phyloP scores from a whole-genome alignment of 1,140 invertebrate genomes.

The Orchestia grillus region DNA sequence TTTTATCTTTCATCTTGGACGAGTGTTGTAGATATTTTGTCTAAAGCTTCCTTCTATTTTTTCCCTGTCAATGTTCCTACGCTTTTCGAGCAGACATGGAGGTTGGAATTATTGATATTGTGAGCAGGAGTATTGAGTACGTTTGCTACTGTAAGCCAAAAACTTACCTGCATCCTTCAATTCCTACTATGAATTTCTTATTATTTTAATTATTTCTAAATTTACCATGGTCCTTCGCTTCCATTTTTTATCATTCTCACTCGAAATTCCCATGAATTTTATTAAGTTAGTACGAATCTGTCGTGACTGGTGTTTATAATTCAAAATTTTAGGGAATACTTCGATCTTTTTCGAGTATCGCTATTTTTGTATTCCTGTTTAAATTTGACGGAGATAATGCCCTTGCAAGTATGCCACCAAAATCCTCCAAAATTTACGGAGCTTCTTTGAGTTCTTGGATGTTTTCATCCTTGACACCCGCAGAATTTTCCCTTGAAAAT shows the following conservation, averaged over 20 bases:
- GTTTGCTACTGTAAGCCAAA: not conserved
- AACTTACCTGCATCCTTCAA: no score
- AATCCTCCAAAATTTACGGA: not conserved
- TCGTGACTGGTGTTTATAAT: no score
- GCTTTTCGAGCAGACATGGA: not conserved
- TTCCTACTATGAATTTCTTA: no score
- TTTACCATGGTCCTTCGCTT: no score
- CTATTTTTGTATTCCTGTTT: no score
- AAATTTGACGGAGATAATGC: not conserved
- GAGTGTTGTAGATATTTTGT: not conserved
- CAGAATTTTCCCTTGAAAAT: not conserved
- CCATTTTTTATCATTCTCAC: no score
- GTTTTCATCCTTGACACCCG: not conserved
- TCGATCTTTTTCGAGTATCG: not conserved
- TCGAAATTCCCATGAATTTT: no score
- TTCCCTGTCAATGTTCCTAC: not conserved
- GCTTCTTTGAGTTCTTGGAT: not conserved
- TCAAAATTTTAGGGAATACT: not conserved
- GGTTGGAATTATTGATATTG: no score
- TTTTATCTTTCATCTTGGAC: not conserved
- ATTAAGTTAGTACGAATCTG: no score
- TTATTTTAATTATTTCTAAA: no score
- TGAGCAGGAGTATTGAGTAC: not conserved
- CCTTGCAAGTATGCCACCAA: not conserved
- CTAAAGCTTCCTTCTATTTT: not conserved